Evolutionary conservation across 2,888 invertebrate species (phyloP).

Genomic region (Antheraea assamensis): DNA sequence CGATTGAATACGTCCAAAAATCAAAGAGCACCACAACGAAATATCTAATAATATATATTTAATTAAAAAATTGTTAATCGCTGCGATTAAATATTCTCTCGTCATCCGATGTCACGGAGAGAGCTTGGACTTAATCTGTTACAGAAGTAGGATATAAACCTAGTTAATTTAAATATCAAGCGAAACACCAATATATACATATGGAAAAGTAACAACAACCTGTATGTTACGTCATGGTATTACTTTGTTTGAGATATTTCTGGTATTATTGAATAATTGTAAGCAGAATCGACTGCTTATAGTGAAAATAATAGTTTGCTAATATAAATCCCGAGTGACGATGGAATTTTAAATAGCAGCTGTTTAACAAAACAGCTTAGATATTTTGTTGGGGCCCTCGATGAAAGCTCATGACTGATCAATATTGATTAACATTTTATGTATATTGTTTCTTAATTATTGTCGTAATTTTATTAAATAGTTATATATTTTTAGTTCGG

Average conservation of each 20-base stretch:
- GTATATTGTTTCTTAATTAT: constrained; percentile 4
- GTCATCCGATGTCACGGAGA: neutral
- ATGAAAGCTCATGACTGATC: constrained; percentile 4
- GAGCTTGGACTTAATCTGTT: too few relatives aligned
- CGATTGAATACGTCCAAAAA: constrained; percentile 10
- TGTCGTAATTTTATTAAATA: constrained; percentile 10
- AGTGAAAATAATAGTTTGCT: neutral
- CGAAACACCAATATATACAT: too few relatives aligned
- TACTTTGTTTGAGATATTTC: neutral
- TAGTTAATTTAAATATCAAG: too few relatives aligned
- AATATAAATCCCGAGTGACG: neutral
- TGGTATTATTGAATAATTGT: neutral
- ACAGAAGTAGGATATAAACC: too few relatives aligned
- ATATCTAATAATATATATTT: neutral
- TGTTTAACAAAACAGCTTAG: neutral
- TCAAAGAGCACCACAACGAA: constrained; percentile 8
- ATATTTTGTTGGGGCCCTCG: constrained; percentile 1
- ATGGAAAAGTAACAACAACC: too few relatives aligned
- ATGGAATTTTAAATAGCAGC: neutral
- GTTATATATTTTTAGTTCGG: constrained; percentile 53
- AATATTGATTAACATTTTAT: constrained; percentile 2
- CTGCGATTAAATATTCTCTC: neutral
- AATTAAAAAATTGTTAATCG: neutral
- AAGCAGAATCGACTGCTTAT: neutral
- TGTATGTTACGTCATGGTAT: too few relatives aligned